These are phyloP conservation scores for Drosophila baimaii DNA, from an alignment of 1,140 invertebrate genomes.

Conservation along the genomic window DNA sequence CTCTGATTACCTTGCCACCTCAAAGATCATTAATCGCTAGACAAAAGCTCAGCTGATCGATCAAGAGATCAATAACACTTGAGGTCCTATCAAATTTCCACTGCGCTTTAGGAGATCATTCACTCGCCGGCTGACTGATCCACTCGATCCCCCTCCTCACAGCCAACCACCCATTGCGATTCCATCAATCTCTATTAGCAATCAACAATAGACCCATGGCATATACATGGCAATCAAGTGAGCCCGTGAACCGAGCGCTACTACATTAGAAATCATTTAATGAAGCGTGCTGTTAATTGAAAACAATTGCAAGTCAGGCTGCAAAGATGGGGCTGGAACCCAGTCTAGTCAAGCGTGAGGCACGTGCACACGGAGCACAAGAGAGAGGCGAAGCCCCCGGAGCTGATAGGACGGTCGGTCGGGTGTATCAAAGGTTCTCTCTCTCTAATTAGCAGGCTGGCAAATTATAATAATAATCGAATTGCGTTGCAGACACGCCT, in stretches of 20 bases:
- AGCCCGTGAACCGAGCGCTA: conserved; percentile 42
- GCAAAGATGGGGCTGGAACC: conserved; percentile 1
- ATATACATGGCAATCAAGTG: conserved; percentile 36
- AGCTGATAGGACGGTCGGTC: conserved; percentile 23
- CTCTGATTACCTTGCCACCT: background rate
- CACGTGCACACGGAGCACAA: conserved; percentile 43
- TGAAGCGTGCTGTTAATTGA: conserved; percentile 58
- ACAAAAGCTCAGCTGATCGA: conserved; percentile 15
- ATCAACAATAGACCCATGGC: conserved; percentile 17
- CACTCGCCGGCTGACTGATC: conserved; percentile 28
- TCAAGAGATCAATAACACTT: conserved; percentile 28
- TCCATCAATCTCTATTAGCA: conserved; percentile 1
- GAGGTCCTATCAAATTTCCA: conserved; percentile 20
- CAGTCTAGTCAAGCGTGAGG: conserved; percentile 47
- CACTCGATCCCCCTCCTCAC: conserved; percentile 2
- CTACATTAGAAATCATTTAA: conserved; percentile 44
- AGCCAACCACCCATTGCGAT: background rate
- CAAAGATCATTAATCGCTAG: background rate
- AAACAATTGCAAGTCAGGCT: conserved; percentile 37
- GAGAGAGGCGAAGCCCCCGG: conserved; percentile 1
- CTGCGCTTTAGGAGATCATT: conserved; percentile 23
- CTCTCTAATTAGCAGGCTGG: conserved; percentile 43
- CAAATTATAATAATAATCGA: conserved; percentile 42
- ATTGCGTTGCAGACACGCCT: conserved; percentile 54
- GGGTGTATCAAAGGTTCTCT: conserved; percentile 14